These are phyloP conservation scores for Semotilus atromaculatus DNA, from an alignment of 2,797 vertebrate genomes.

Conservation along the genomic window DNA sequence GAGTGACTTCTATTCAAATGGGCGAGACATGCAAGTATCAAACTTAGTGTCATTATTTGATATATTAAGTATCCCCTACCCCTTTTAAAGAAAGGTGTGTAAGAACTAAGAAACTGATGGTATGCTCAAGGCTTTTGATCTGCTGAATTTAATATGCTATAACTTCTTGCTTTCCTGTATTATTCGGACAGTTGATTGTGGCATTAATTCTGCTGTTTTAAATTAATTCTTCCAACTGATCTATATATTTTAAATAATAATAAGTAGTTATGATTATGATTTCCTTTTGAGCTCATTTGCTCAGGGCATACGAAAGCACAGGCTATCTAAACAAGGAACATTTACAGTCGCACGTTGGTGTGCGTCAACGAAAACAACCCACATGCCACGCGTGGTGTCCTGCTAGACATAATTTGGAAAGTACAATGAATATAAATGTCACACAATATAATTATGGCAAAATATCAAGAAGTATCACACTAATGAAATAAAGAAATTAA, in stretches of 20 bases:
- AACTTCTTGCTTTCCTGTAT: neutral
- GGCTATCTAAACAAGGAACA: neutral
- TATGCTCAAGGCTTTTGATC: neutral
- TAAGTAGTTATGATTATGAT: neutral
- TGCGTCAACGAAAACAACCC: neutral
- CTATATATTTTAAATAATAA: neutral
- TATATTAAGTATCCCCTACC: neutral
- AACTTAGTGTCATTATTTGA: neutral
- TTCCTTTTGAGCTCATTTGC: neutral
- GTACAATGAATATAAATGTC: slow-evolving; percentile 24
- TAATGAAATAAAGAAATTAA: slow-evolving; percentile 40
- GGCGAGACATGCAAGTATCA: neutral
- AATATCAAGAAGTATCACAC: slow-evolving; percentile 23
- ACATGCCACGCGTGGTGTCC: neutral
- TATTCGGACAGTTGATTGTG: neutral
- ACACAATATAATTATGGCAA: slow-evolving; percentile 23
- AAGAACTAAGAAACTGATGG: neutral
- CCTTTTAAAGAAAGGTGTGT: neutral
- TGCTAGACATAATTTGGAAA: slow-evolving; percentile 21
- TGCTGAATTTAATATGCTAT: neutral
- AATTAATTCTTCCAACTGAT: neutral
- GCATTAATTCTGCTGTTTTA: neutral
- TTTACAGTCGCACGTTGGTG: neutral
- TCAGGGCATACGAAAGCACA: neutral
- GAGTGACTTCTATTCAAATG: neutral